Percentiles rank a stretch among this genome's conserved stretches.
phyloP scores from a whole-genome alignment of 2,113 vertebrate genomes.

The Megaceryle maxima region DNA sequence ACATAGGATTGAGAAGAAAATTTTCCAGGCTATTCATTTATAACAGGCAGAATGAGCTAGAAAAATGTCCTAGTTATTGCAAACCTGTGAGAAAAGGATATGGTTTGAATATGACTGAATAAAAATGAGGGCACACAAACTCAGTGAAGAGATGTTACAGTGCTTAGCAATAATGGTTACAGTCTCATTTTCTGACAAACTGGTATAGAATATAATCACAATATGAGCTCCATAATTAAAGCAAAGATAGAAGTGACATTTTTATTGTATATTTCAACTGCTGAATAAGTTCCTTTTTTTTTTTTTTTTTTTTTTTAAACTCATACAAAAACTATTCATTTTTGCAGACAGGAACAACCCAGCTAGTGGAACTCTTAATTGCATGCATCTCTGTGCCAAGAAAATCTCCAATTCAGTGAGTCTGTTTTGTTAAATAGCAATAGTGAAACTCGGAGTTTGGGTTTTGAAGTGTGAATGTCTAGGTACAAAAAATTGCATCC shows the following conservation, averaged over 20 bases:
- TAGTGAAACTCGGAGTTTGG: neutral
- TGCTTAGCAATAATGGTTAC: constrained; percentile 51
- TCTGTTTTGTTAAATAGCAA: neutral
- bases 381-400: neutral
- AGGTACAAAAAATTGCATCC: neutral
- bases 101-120: constrained; percentile 54
- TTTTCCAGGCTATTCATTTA: constrained; percentile 66
- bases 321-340: constrained; percentile 31
- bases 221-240: constrained; percentile 64
- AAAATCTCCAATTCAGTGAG: neutral
- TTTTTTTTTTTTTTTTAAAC: neutral
- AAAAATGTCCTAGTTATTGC: constrained; percentile 59
- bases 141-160: constrained; percentile 49
- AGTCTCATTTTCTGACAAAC: constrained; percentile 59
- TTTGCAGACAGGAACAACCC: constrained; percentile 40
- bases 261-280: constrained; percentile 61
- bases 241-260: constrained; percentile 57
- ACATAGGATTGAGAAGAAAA: constrained; percentile 35
- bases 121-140: constrained; percentile 57
- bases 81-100: constrained; percentile 32
- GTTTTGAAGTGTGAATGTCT: neutral
- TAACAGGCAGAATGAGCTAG: constrained; percentile 48
- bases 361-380: constrained; percentile 51
- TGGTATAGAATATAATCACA: constrained; percentile 58
- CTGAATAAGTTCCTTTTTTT: constrained; percentile 43